Conservation (phyloP, 23 tunicate genomes). For the Aplidium turbinatum region DNA sequence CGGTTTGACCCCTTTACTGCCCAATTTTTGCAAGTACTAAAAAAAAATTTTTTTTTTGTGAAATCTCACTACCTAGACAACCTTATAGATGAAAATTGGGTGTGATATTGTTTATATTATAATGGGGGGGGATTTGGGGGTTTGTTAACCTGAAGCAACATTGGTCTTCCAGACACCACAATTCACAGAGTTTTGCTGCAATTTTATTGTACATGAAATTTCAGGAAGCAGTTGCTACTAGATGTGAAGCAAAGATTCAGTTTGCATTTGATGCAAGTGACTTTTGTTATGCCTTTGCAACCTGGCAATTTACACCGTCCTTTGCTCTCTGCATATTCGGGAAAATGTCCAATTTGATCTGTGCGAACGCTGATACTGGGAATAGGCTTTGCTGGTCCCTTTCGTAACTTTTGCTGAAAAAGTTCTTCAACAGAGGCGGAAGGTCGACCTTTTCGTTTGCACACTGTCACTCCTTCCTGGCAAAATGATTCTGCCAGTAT, state of each 20-base stretch:
- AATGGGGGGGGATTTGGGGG: no score
- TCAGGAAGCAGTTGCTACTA: conserved; percentile 3
- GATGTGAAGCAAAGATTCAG: neutral
- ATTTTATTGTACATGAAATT: conserved; percentile 14
- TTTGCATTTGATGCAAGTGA: neutral
- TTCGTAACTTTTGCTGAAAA: neutral
- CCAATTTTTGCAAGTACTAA: no score
- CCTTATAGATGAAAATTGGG: no score
- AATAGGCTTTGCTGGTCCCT: conserved; percentile 1
- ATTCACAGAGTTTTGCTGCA: no score
- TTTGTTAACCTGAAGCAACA: no score
- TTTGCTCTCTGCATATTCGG: neutral
- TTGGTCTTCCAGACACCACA: no score
- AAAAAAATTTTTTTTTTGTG: no score
- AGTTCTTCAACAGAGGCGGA: neutral
- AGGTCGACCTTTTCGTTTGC: conserved; percentile 9
- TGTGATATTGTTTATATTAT: no score
- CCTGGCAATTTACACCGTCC: conserved; percentile 21
- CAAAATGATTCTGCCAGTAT: neutral
- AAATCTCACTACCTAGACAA: no score
- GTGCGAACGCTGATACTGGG: neutral
- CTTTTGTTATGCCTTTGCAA: conserved; percentile 14
- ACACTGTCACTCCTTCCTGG: neutral
- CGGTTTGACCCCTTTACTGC: no score
- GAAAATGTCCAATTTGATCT: conserved; percentile 2